Evolutionary conservation across 2,888 invertebrate genomes (phyloP), one percentile per base, ranked within the genome.

Genomic region (Oxycera nigricornis): DNA sequence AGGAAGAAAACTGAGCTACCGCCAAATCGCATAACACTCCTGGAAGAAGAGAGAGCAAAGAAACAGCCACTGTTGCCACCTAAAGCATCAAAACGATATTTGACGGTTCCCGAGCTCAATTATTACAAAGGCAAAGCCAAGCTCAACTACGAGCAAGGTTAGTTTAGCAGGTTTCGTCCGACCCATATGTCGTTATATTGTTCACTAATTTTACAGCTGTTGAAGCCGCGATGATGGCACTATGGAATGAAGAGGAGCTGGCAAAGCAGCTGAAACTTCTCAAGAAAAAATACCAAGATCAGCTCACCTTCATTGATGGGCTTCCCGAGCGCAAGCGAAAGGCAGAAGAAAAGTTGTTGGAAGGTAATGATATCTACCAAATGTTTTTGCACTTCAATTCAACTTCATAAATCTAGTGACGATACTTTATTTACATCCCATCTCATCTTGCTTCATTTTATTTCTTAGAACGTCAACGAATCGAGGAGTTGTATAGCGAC

Each of bases 231-330:
- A 39, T 35, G 20, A 35, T 11, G 17, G 22, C 6, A 17, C 2
- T 62, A 20, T 4, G 22, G 11, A 35, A 62, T 20, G 20, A 1
- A 62, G 31, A 26, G 14, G 50, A 2, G 14, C 20, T 73, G 9
- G 31, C 1, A 4, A 22, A 73, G 1, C 28, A 46, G 14, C 30
- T 62, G 7, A n/a, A 28, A 6, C n/a, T 17, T 24, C 26, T 61
- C n/a, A 62, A 46, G 24, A 46, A 61, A 3, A 57, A 41, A 7
- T 61, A 61, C n/a, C 46, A 41, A 28, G 26, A 30, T 2, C 61
- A 73, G 30, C 7, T 73, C 11, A 35, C 35, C 35, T 11, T 35
- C 35, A 35, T 73, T 17, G 46, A 62, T 6, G 50, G 55, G 17
- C 11, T 73, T 3, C 26, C 28, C 17, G 17, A 62, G 28, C 20